Conservation (phyloP, 2,797 vertebrate genomes). For the Enteromius treurensis region DNA sequence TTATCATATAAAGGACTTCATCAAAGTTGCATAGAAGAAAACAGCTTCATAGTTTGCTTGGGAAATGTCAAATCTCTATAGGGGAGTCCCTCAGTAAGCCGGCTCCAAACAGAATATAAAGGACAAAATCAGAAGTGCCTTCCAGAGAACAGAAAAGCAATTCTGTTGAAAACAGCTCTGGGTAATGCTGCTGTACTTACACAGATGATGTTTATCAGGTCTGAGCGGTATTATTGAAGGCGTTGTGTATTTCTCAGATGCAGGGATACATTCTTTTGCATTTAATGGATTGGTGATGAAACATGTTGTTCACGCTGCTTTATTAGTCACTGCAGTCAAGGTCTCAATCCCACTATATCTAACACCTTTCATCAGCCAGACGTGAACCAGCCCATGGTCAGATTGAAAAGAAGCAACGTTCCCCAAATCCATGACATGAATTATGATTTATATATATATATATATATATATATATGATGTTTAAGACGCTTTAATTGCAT, state of each 20-base stretch:
- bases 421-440: not conserved
- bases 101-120: not conserved
- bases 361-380: slow-evolving; percentile 19
- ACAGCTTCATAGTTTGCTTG: not conserved
- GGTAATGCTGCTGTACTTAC: not conserved
- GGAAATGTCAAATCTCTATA: not conserved
- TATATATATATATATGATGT: too few relatives aligned
- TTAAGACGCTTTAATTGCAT: not conserved
- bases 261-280: not conserved
- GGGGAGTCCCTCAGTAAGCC: not conserved
- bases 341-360: slow-evolving; percentile 2
- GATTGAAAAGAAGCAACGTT: slow-evolving; percentile 4
- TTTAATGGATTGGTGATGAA: slow-evolving; percentile 29
- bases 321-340: slow-evolving; percentile 30
- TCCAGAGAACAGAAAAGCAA: not conserved
- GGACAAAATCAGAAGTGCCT: not conserved
- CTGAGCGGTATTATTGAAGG: slow-evolving; percentile 1
- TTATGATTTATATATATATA: not conserved
- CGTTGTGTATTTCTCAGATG: not conserved
- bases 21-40: slow-evolving; percentile 23
- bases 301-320: not conserved
- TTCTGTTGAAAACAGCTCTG: not conserved
- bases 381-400: not conserved
- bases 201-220: not conserved
- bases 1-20: not conserved